Evolutionary conservation across 2,888 invertebrate species (phyloP), one percentile per base, ranked within the genome.

Genomic region (Pachycephus smyrnensis): DNA sequence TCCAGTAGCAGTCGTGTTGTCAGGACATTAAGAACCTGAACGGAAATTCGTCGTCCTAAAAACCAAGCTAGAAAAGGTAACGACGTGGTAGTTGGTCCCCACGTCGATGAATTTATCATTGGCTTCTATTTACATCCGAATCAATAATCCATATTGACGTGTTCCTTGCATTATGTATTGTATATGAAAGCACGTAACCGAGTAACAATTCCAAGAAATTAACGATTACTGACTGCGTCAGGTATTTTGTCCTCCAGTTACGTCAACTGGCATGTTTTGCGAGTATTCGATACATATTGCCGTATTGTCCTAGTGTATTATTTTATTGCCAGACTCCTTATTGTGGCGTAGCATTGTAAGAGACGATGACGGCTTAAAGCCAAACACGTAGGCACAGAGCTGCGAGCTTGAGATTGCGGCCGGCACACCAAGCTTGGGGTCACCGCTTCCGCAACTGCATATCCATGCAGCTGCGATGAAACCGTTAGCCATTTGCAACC

Each of bases 111-210:
- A 86, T 85, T 82, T 84, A 86, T 84, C 82, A 85, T 83, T 82
- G 77, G 73, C 75, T 68, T 78, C 83, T 86, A 87, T 87, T 87
- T 86, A 81, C 84, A 84, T 78, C 75, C 81, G 69, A 86, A 85
- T 87, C 85, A 82, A 86, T 87, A 86, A 87, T 87, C 85, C 81
- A 86, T 84, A 75, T 75, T 68, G 75, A 71, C 68, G 40, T 35
- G 36, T 33, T 23, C 76, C 77, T 79, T 30, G n/a, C 36, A 6
- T 36, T n/a, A 30, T 11, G 36, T n/a, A 33, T 32, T 74, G 23
- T 36, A 36, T 74, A 23, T 6, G 23, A 12, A 23, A 74, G 74
- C 12, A 74, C 23, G 74, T 36, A 74, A 55, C 23, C 6, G 6
- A 23, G 23, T 55, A 55, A 55, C 6, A 55, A 23, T 55, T 6